Percentiles rank a stretch among this genome's conserved stretches.
phyloP scores from a whole-genome alignment of 2,113 vertebrate species.

The Xiphias gladius region DNA sequence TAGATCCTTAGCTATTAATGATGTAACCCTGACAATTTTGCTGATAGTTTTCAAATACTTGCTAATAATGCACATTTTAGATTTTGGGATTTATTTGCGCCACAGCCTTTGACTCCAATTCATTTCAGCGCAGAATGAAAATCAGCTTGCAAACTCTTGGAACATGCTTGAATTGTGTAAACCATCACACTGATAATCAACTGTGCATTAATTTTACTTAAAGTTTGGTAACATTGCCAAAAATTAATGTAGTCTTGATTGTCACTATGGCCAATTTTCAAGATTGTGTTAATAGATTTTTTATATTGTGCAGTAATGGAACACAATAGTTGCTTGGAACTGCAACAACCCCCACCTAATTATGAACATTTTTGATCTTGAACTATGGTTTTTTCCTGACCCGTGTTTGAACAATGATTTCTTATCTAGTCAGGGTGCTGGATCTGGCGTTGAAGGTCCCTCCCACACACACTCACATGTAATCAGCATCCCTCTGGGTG shows the following conservation, averaged over 20 bases:
- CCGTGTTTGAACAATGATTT: too few relatives aligned
- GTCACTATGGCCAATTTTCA: too few relatives aligned
- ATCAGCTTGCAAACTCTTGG: background rate
- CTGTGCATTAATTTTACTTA: too few relatives aligned
- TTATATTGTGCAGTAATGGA: too few relatives aligned
- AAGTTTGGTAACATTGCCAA: background rate
- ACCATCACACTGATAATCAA: too few relatives aligned
- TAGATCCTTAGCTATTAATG: background rate
- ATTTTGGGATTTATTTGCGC: background rate
- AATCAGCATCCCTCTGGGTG: slow-evolving; percentile 93
- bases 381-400: too few relatives aligned
- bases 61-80: background rate
- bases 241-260: too few relatives aligned
- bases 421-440: background rate
- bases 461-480: slow-evolving; percentile 87
- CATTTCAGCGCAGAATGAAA: background rate
- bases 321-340: too few relatives aligned
- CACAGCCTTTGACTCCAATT: background rate
- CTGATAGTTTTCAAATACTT: background rate
- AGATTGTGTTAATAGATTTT: too few relatives aligned
- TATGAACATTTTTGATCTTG: too few relatives aligned
- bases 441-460: too few relatives aligned
- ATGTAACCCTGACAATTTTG: background rate
- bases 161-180: background rate
- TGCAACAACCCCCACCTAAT: too few relatives aligned